These are phyloP conservation scores for Pteronura brasiliensis DNA, from an alignment of 2,113 vertebrate species.

Conservation along the genomic window DNA sequence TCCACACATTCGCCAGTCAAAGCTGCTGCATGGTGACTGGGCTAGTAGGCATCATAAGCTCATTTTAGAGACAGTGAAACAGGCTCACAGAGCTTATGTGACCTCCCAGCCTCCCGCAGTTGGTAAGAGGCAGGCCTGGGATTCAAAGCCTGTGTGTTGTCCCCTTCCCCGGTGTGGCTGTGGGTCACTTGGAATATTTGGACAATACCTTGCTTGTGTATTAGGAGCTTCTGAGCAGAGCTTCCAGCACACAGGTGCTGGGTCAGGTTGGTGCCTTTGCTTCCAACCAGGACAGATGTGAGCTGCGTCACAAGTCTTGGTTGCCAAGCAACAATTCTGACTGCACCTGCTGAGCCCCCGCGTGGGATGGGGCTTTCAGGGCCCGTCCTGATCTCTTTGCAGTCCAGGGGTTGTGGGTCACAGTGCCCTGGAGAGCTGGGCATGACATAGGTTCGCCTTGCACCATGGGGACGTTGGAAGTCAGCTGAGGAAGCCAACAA, in stretches of 20 bases:
- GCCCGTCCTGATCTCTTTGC: not conserved
- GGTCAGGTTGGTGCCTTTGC: not conserved
- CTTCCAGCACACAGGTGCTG: not conserved
- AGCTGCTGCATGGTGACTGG: not conserved
- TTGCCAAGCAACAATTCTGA: not conserved
- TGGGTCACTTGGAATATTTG: not conserved
- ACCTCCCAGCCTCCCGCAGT: not conserved
- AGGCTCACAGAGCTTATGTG: not conserved
- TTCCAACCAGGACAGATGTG: not conserved
- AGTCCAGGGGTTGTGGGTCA: not conserved
- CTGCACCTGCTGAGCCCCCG: not conserved
- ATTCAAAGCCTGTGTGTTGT: not conserved
- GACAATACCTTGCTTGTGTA: not conserved
- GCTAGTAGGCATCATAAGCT: not conserved
- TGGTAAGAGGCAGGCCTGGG: not conserved
- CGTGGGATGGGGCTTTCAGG: not conserved
- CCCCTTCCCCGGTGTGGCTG: not conserved
- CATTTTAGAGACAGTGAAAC: not conserved
- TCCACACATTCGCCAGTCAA: not conserved
- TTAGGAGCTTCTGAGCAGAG: not conserved
- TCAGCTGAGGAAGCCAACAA: not conserved
- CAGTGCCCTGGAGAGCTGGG: not conserved
- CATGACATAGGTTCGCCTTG: accelerated
- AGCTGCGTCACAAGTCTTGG: not conserved
- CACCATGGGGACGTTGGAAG: accelerated